phyloP scores from a whole-genome alignment of 2,113 vertebrate species.

The Coturnix japonica region DNA sequence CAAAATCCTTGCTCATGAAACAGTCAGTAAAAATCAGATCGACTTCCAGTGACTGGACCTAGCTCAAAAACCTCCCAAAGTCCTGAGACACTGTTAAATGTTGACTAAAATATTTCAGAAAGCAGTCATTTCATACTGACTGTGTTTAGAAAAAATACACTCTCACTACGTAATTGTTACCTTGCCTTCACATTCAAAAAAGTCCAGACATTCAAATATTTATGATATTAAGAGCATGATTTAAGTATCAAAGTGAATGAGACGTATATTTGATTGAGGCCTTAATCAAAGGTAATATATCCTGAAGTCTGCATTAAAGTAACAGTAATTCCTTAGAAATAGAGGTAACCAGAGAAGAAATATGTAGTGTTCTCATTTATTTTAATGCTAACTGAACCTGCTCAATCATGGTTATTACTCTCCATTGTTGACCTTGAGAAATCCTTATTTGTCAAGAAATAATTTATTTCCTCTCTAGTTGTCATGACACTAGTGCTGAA shows the following conservation, averaged over 20 bases:
- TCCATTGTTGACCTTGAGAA: background rate
- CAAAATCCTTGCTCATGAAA: background rate
- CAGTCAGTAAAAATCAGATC: background rate
- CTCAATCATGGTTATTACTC: background rate
- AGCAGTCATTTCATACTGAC: background rate
- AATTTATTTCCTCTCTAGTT: background rate
- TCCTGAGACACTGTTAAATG: background rate
- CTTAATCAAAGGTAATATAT: background rate
- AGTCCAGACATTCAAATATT: background rate
- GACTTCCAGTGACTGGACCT: background rate
- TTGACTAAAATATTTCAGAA: background rate
- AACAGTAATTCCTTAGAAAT: background rate
- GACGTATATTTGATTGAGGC: background rate
- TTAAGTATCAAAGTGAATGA: background rate
- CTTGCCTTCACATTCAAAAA: background rate
- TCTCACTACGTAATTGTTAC: background rate
- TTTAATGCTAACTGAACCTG: background rate
- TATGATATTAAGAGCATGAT: background rate
- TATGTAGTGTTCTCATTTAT: background rate
- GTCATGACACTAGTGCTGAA: background rate
- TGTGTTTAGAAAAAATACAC: background rate
- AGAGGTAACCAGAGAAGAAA: background rate
- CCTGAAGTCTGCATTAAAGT: background rate
- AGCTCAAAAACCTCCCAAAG: background rate
- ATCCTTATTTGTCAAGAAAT: background rate